A percentile compares a stretch with the other conserved stretches of the same genome.
These are phyloP conservation scores for Halcyon chelicuti DNA, from an alignment of 2,797 vertebrate genomes.

Conservation along the genomic window DNA sequence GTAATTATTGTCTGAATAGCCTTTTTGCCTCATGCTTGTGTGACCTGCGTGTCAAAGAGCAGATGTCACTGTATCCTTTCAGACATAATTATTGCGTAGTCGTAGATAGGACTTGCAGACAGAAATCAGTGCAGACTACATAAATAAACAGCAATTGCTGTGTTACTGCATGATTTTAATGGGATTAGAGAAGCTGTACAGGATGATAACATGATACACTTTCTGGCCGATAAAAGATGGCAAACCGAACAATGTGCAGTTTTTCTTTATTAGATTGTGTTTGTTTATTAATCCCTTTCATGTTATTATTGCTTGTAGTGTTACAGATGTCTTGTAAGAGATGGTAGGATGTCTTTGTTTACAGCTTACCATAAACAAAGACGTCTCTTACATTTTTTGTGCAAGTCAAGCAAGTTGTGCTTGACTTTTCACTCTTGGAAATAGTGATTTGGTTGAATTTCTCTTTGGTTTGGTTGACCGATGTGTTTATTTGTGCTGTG, in stretches of 20 bases:
- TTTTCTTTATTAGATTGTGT: neutral
- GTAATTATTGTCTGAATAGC: constrained; percentile 1
- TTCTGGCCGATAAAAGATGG: neutral
- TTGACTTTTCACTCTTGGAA: neutral
- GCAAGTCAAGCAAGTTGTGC: neutral
- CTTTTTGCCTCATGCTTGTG: neutral
- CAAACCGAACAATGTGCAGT: neutral
- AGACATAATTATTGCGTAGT: constrained; percentile 9
- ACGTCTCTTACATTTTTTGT: neutral
- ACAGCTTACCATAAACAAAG: neutral
- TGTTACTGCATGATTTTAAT: neutral
- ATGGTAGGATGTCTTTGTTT: neutral
- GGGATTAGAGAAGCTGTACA: constrained; percentile 6
- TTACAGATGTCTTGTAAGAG: neutral
- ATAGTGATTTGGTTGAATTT: neutral
- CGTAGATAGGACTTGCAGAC: neutral
- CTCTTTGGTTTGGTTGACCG: neutral
- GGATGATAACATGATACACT: neutral
- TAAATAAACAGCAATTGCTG: neutral
- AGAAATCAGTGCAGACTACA: neutral
- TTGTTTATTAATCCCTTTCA: constrained; percentile 5
- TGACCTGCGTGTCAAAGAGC: constrained; percentile 39
- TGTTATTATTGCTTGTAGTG: neutral
- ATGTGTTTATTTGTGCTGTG: neutral
- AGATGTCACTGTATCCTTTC: constrained; percentile 31